Evolutionary conservation across 1,140 invertebrate genomes (phyloP).

Genomic region (Macrobrachium rosenbergii): DNA sequence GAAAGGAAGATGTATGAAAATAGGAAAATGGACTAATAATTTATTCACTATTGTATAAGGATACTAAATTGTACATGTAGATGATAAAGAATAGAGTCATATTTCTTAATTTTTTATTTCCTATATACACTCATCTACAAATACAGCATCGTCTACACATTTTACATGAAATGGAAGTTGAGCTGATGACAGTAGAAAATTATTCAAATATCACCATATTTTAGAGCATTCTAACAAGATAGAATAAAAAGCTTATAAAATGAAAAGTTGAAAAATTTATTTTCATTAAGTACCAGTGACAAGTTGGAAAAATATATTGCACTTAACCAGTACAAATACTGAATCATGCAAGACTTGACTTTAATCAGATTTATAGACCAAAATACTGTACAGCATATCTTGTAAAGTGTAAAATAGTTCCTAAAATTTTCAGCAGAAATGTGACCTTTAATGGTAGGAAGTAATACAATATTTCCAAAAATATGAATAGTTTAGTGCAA

Average conservation of each 20-base stretch:
- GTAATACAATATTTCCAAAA: too few relatives aligned
- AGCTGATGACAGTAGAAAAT: conserved; percentile 40
- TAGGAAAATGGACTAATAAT: background rate
- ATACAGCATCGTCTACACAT: conserved; percentile 57
- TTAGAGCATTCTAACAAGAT: background rate
- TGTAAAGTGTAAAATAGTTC: background rate
- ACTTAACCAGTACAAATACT: conserved; percentile 19
- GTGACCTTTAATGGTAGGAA: too few relatives aligned
- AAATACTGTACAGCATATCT: background rate
- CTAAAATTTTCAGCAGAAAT: too few relatives aligned
- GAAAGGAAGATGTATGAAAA: conserved; percentile 21
- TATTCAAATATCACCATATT: conserved; percentile 1
- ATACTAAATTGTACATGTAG: background rate
- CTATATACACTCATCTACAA: conserved; percentile 53
- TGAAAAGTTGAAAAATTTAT: background rate
- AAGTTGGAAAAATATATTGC: conserved; percentile 43
- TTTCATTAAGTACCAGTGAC: conserved; percentile 35
- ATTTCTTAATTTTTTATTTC: conserved; percentile 53
- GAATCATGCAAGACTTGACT: conserved; percentile 11
- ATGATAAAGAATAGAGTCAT: background rate
- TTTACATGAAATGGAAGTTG: conserved; percentile 46
- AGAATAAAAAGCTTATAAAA: background rate
- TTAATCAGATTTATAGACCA: background rate
- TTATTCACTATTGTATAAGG: background rate
- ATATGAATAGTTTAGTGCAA: too few relatives aligned